Conservation (phyloP, 2,888 invertebrate species). For the Esperia sulphurella region DNA sequence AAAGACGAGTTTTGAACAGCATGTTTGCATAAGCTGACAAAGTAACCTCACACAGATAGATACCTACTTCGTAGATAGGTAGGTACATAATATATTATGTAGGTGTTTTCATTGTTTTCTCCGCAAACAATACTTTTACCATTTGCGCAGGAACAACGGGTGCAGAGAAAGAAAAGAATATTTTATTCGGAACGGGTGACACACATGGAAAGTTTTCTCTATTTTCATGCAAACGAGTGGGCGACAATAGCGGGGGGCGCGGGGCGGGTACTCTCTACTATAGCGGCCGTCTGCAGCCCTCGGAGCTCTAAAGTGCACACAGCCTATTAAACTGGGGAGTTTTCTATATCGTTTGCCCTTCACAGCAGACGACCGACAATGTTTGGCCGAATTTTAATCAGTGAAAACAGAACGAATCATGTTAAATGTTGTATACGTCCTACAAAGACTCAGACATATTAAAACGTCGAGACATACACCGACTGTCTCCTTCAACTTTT, state of each 20-base stretch:
- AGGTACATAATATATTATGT: slow-evolving; percentile 12
- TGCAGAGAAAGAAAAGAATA: slow-evolving; percentile 66
- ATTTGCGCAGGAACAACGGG: slow-evolving; percentile 56
- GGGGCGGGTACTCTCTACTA: slow-evolving; percentile 32
- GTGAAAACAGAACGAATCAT: no score
- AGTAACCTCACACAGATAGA: slow-evolving; percentile 9
- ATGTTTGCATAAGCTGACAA: slow-evolving; percentile 10
- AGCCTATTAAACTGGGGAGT: slow-evolving; percentile 23
- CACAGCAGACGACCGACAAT: no score
- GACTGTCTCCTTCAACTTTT: no score
- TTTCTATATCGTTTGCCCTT: no score
- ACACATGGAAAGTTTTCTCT: slow-evolving; percentile 67
- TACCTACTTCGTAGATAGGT: background rate
- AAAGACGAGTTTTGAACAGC: slow-evolving; percentile 2
- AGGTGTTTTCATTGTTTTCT: slow-evolving; percentile 51
- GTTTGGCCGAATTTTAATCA: no score
- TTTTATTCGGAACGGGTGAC: slow-evolving; percentile 66
- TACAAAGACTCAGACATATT: no score
- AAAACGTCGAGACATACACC: no score
- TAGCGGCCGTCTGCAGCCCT: slow-evolving; percentile 44
- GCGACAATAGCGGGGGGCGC: slow-evolving; percentile 55
- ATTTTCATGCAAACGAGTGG: slow-evolving; percentile 70
- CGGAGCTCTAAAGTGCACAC: slow-evolving; percentile 47
- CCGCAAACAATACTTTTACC: slow-evolving; percentile 57
- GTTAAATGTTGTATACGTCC: no score